Evolutionary conservation across 2,797 vertebrate species (phyloP).

Genomic region (Ptychobarbus kaznakovi): DNA sequence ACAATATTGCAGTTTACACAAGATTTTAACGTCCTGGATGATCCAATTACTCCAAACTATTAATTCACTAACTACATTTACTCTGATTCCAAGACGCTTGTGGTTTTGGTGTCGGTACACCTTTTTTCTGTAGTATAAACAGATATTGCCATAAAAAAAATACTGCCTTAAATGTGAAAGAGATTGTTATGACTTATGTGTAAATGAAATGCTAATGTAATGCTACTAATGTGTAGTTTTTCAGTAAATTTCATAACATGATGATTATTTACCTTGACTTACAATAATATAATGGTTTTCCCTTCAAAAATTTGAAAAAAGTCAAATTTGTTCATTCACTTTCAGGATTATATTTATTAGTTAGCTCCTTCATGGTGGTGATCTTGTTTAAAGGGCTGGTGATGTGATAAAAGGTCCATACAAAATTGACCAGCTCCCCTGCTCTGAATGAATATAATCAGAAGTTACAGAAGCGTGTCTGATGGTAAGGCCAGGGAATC

Average conservation of each 20-base stretch:
- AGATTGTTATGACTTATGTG: not conserved
- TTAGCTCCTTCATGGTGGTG: constrained; percentile 3
- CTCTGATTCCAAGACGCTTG: not conserved
- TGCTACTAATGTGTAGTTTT: not conserved
- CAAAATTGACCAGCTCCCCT: constrained; percentile 23
- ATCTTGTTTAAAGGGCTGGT: constrained; percentile 2
- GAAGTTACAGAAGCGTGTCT: constrained; percentile 33
- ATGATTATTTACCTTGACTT: not conserved
- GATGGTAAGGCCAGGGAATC: constrained; percentile 11
- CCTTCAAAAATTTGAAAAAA: too few species aligned
- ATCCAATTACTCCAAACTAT: not conserved
- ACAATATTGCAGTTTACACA: not conserved
- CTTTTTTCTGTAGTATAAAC: not conserved
- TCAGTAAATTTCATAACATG: not conserved
- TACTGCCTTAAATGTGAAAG: not conserved
- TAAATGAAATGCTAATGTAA: not conserved
- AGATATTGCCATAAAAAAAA: not conserved
- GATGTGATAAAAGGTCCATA: constrained; percentile 26
- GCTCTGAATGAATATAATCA: constrained; percentile 36
- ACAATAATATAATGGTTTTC: not conserved
- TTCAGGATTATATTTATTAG: not conserved
- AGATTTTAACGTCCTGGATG: not conserved
- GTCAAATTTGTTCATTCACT: not conserved
- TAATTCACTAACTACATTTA: too few species aligned
- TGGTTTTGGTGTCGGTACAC: not conserved